These are phyloP conservation scores for Sturnus vulgaris DNA, from an alignment of 2,113 vertebrate genomes.

Conservation along the genomic window DNA sequence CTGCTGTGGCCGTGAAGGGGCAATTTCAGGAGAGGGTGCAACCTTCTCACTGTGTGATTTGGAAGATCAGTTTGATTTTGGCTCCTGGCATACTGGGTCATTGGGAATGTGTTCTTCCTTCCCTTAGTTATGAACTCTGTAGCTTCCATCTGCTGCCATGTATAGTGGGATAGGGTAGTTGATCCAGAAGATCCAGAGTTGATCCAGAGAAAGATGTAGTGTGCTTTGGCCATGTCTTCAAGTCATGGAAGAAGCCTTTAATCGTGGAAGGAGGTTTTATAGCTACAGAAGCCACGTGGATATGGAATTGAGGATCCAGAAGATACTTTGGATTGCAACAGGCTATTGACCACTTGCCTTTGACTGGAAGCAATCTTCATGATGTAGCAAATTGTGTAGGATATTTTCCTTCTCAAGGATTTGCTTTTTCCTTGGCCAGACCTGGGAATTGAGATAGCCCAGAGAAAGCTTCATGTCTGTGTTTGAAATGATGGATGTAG, in stretches of 20 bases:
- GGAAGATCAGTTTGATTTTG: background rate
- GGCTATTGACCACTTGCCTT: background rate
- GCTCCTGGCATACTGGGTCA: background rate
- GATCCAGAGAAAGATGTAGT: background rate
- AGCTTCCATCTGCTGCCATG: background rate
- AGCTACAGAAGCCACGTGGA: background rate
- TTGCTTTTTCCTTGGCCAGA: background rate
- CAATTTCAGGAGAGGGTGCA: background rate
- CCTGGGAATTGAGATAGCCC: background rate
- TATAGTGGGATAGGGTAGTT: background rate
- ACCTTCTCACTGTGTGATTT: background rate
- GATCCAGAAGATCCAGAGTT: background rate
- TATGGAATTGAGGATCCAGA: background rate
- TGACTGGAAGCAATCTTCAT: background rate
- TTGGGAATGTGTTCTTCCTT: background rate
- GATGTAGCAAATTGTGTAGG: background rate
- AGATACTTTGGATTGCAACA: background rate
- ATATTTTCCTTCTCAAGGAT: background rate
- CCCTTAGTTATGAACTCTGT: background rate
- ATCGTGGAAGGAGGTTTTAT: background rate
- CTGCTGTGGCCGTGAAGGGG: background rate
- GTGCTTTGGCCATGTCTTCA: background rate
- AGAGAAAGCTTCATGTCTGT: background rate
- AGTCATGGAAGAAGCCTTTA: background rate
- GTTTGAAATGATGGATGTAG: background rate